These are phyloP conservation scores for Apodemia zela DNA, from an alignment of 2,888 invertebrate species.

Conservation along the genomic window DNA sequence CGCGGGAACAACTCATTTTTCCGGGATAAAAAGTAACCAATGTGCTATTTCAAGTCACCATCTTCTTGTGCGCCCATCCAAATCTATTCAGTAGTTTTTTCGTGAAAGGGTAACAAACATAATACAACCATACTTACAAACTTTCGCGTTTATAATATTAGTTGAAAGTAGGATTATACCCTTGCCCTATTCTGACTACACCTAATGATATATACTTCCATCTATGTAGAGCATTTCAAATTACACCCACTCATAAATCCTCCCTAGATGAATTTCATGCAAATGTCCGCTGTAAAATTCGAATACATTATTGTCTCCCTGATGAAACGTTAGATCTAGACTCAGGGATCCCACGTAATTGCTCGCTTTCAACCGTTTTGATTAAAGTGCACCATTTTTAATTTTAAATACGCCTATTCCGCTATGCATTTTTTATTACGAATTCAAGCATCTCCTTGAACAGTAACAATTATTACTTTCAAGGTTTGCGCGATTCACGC, in stretches of 20 bases:
- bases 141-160: too few relatives aligned
- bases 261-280: slow-evolving; percentile 52
- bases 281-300: slow-evolving; percentile 46
- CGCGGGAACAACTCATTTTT: too few relatives aligned
- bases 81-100: too few relatives aligned
- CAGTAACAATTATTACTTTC: not conserved
- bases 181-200: slow-evolving; percentile 4
- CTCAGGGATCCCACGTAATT: slow-evolving; percentile 18
- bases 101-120: too few relatives aligned
- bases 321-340: slow-evolving; percentile 34
- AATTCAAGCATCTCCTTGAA: not conserved
- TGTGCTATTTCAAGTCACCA: too few relatives aligned
- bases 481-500: slow-evolving; percentile 7
- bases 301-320: slow-evolving; percentile 37
- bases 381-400: slow-evolving; percentile 16
- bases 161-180: too few relatives aligned
- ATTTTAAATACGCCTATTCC: slow-evolving; percentile 15
- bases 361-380: slow-evolving; percentile 21
- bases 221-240: slow-evolving; percentile 42
- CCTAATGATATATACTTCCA: slow-evolving; percentile 32
- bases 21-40: too few relatives aligned
- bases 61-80: too few relatives aligned
- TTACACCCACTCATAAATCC: slow-evolving; percentile 48
- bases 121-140: too few relatives aligned
- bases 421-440: slow-evolving; percentile 10